Evolutionary conservation across 1,140 invertebrate genomes (phyloP), one percentile per base, ranked within the genome.

Genomic region (Philopotamus ludificatus): DNA sequence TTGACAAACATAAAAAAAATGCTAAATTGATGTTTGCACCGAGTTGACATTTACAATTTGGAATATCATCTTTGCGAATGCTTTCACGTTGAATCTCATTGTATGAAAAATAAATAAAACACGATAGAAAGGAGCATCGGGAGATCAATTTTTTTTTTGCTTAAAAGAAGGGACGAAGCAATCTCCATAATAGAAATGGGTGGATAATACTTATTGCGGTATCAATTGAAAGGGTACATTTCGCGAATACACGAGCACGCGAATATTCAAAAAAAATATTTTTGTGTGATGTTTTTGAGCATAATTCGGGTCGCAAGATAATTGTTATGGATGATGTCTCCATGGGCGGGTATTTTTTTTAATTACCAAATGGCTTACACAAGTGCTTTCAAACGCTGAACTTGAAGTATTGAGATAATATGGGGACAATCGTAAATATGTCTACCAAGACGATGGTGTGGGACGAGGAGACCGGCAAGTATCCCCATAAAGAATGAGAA

Each of bases 161-260:
- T n/a, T n/a, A 18, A 39, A 57, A 55, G 20, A 47, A 39, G 66
- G 51, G 39, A 49, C 23, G 54, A 57, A 69, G 67, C 63, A 69
- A 69, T 69, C 63, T 62, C 51, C 58, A 62, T 69, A 69, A 65
- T 69, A 69, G 67, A 22, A 62, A 41, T 57, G 26, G 41, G 28
- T 10, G 26, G 42, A 53, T 68, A 58, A 64, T 64, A 63, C 49
- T 47, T 50, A 65, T 63, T 62, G 67, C 58, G 67, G 63, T 61
- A 68, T 65, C 66, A 68, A 68, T 68, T 68, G 66, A 50, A 66
- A 60, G 28, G 28, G 28, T 34, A 34, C 12, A 4, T 12, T 4
- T 34, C 12, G 28, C 28, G 12, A 7, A 34, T 34, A 12, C 28
- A 34, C 12, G 4, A 7, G 28, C 28, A 34, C 28, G 12, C 12